A percentile compares a stretch with the other conserved stretches of the same genome.
Conservation (phyloP, 2,113 vertebrate species). For the Salminus brasiliensis region DNA sequence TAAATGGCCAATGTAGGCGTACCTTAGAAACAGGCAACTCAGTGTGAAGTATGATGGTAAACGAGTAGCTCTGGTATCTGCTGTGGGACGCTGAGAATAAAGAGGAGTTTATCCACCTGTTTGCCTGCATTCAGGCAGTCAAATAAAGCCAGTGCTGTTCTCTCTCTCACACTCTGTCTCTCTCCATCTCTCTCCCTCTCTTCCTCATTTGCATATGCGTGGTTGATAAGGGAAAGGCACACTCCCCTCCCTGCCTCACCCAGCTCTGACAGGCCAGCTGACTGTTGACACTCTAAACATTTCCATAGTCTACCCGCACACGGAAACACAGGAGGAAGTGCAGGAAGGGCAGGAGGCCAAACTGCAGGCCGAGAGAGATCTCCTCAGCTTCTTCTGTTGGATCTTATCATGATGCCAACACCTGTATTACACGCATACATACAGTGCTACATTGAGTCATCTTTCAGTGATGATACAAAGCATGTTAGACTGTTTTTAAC, state of each 20-base stretch:
- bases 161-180: conserved; percentile 55
- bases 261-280: conserved; percentile 54
- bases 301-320: conserved; percentile 69
- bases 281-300: conserved; percentile 79
- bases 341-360: conserved; percentile 3
- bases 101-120: conserved; percentile 34
- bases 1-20: too few relatives aligned
- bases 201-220: conserved; percentile 73
- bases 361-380: too few relatives aligned
- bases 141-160: conserved; percentile 62
- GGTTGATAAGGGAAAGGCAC: conserved; percentile 69
- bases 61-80: conserved; percentile 48
- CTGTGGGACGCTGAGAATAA: conserved; percentile 49
- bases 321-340: conserved; percentile 60
- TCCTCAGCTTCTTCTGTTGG: too few relatives aligned
- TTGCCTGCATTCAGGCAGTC: conserved; percentile 47
- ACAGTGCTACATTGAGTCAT: too few relatives aligned
- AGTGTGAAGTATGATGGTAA: conserved; percentile 47
- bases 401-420: too few relatives aligned
- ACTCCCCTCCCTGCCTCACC: conserved; percentile 49
- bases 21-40: too few relatives aligned
- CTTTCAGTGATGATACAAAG: too few relatives aligned
- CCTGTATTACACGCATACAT: too few relatives aligned
- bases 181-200: conserved; percentile 51
- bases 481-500: too few relatives aligned